Evolutionary conservation across 2,797 vertebrate species (phyloP).

Genomic region (Scyliorhinus canicula): DNA sequence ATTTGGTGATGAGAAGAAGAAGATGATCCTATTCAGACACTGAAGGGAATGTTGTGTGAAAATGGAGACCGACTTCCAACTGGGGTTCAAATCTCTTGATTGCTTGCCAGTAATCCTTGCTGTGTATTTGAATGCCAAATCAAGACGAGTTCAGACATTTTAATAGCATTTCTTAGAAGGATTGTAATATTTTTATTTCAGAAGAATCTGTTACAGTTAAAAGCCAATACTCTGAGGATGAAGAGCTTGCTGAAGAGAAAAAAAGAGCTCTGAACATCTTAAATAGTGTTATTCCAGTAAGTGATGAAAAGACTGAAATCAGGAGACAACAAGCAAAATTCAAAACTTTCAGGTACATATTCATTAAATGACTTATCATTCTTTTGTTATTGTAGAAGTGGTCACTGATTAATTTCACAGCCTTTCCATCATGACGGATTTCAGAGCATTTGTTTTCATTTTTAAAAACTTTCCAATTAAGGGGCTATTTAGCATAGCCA

Average conservation of each 20-base stretch:
- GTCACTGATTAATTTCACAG: not conserved
- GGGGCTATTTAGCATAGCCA: no score
- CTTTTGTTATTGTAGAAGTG: not conserved
- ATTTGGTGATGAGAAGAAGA: not conserved
- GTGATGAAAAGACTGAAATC: conserved; percentile 48
- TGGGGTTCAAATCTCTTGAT: not conserved
- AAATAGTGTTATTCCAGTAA: conserved; percentile 65
- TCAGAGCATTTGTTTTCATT: not conserved
- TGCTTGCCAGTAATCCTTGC: not conserved
- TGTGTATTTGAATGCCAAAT: not conserved
- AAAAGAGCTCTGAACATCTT: conserved; percentile 77
- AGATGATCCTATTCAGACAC: not conserved
- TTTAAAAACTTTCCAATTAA: no score
- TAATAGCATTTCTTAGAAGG: not conserved
- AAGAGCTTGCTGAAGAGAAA: conserved; percentile 73
- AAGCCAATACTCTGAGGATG: conserved; percentile 52
- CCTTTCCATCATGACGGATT: not conserved
- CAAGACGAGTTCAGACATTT: not conserved
- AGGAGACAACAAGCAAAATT: conserved; percentile 54
- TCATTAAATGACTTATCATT: not conserved
- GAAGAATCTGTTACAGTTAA: conserved; percentile 45
- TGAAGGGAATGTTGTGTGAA: not conserved
- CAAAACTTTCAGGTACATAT: conserved; percentile 77
- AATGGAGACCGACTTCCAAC: not conserved
- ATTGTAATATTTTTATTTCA: conserved; percentile 41